Evolutionary conservation across 2,888 invertebrate species (phyloP), one percentile per base, ranked within the genome.

Genomic region (Corbicula japonica): DNA sequence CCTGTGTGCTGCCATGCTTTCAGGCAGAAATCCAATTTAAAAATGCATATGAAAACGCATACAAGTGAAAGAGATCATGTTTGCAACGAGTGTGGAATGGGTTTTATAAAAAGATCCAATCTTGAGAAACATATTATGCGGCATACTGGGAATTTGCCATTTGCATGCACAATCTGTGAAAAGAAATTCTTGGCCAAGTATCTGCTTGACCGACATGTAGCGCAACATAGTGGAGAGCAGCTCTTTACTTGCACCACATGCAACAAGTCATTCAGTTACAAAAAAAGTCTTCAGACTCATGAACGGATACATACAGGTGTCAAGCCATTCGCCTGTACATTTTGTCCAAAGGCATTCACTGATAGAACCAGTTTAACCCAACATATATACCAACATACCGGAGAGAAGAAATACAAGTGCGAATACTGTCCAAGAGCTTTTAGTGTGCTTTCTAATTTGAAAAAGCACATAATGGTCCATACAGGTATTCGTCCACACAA

Each of bases 341-440:
- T 30, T n/a, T 66, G 66, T 54, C 35, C 32, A 30, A 52, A 23
- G 54, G 32, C 26, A 35, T 66, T 66, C n/a, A 23, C 21, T 32
- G 30, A 66, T n/a, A 52, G 26, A 26, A 35, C 66, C 8, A 52
- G n/a, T 38, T 41, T 52, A 34, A 21, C 5, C 0, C 26, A 38
- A 35, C 66, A 66, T 50, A 44, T 52, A 28, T n/a, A 23, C 2
- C 34, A 52, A 18, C 52, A 66, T 5, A 18, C 52, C 28, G 66
- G 66, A 10, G 46, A n/a, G 2, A 66, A 66, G 34, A 48, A 28
- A 0, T 30, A 32, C 23, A 15, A 34, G 2, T 66, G 66, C n/a
- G 66, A 66, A 32, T 15, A 35, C 15, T 66, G 66, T 52, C 26
- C 34, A 26, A 52, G 21, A 35, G 41, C 6, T 15, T 66, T 66